Conservation (phyloP, 2,888 invertebrate species). For the Drosophila limbata region DNA sequence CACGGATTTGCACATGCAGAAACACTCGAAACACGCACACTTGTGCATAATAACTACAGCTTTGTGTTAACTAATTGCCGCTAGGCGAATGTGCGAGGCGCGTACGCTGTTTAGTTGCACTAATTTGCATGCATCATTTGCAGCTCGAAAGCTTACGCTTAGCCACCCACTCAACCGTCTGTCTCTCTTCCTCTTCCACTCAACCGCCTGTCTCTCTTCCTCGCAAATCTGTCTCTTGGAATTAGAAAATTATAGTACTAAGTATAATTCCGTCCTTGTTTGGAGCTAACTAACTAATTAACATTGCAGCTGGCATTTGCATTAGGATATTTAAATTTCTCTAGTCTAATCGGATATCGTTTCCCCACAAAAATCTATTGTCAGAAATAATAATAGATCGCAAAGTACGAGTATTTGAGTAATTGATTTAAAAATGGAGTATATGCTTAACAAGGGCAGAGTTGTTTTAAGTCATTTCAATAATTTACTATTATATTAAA, state of each 20-base stretch:
- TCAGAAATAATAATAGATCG: neutral
- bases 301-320: slow-evolving; percentile 6
- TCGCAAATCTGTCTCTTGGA: neutral
- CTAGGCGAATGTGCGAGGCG: slow-evolving; percentile 53
- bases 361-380: neutral
- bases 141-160: slow-evolving; percentile 42
- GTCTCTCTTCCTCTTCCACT: neutral
- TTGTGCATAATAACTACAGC: slow-evolving; percentile 74
- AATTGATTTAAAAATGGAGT: neutral
- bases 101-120: slow-evolving; percentile 66
- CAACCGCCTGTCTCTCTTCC: neutral
- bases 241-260: slow-evolving; percentile 13
- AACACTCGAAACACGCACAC: slow-evolving; percentile 52
- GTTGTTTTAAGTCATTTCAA: neutral
- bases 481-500: neutral
- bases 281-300: slow-evolving; percentile 8
- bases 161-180: slow-evolving; percentile 7
- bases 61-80: slow-evolving; percentile 75
- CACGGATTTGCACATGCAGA: slow-evolving; percentile 14
- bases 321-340: neutral
- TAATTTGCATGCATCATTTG: slow-evolving; percentile 74
- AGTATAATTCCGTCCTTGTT: slow-evolving; percentile 13
- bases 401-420: neutral
- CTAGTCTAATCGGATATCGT: neutral
- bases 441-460: neutral